These are phyloP conservation scores for Darevskia mixta DNA, from an alignment of 2,797 vertebrate genomes.

Conservation along the genomic window DNA sequence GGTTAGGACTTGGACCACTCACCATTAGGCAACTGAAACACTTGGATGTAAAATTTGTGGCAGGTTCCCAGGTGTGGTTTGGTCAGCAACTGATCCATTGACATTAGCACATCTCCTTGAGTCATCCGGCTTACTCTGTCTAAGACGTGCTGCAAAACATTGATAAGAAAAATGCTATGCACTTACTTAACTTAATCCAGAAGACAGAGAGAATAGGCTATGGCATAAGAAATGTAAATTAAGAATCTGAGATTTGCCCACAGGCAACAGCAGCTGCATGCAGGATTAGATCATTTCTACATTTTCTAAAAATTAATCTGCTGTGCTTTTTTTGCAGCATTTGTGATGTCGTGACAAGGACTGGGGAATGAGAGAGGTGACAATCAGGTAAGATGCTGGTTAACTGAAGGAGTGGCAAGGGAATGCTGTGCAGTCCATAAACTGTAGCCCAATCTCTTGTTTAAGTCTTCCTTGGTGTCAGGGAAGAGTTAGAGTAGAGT, in stretches of 20 bases:
- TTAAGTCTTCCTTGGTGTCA: no score
- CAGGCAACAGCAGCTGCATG: neutral
- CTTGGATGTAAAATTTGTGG: conserved; percentile 97
- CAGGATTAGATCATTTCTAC: neutral
- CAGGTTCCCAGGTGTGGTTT: conserved; percentile 97
- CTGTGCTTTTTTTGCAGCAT: neutral
- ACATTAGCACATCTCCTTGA: conserved; percentile 98
- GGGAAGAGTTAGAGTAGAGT: no score
- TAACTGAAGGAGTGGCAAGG: neutral
- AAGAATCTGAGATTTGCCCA: neutral
- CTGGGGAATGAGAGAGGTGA: neutral
- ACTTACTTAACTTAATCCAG: neutral
- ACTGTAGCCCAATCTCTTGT: neutral
- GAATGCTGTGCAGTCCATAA: no score
- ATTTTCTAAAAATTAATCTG: neutral
- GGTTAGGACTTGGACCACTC: conserved; percentile 69
- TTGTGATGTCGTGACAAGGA: neutral
- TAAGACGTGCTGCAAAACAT: conserved; percentile 90
- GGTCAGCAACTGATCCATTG: conserved; percentile 98
- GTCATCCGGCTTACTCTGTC: conserved; percentile 96
- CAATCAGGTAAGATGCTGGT: neutral
- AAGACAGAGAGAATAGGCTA: neutral
- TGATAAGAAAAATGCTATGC: conserved; percentile 34
- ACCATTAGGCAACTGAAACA: conserved; percentile 92
- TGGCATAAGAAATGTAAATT: neutral